Percentiles rank a stretch among this genome's conserved stretches.
phyloP scores from a whole-genome alignment of 2,888 invertebrate species.

The Agriopis aurantiaria region DNA sequence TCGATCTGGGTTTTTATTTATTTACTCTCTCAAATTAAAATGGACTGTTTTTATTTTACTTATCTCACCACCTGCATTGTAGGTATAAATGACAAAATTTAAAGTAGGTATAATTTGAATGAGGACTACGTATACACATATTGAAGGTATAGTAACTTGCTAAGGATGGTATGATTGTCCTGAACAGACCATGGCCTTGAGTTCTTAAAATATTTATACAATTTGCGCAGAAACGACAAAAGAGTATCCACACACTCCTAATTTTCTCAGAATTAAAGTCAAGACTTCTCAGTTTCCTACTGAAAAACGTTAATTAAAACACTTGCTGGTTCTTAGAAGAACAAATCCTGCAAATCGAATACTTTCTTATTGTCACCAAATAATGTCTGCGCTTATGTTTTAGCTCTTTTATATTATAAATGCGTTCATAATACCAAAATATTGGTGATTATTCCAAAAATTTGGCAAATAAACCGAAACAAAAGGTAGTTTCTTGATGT shows the following conservation, averaged over 20 bases:
- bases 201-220: background rate
- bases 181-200: background rate
- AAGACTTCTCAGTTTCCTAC: background rate
- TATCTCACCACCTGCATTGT: too few relatives aligned
- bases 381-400: background rate
- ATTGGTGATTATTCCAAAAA: background rate
- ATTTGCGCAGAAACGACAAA: background rate
- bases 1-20: too few relatives aligned
- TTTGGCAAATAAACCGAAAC: background rate
- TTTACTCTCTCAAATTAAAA: too few relatives aligned
- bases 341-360: slow-evolving; percentile 4
- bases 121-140: too few relatives aligned
- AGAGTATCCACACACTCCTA: background rate
- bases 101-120: too few relatives aligned
- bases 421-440: background rate
- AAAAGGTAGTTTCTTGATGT: background rate
- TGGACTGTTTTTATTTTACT: too few relatives aligned
- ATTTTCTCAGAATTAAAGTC: background rate
- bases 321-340: background rate
- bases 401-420: background rate
- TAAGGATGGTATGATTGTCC: background rate
- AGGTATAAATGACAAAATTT: too few relatives aligned
- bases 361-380: background rate
- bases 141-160: too few relatives aligned
- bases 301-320: background rate